Conservation (phyloP, 2,113 vertebrate genomes). For the Melanocharis versteri region DNA sequence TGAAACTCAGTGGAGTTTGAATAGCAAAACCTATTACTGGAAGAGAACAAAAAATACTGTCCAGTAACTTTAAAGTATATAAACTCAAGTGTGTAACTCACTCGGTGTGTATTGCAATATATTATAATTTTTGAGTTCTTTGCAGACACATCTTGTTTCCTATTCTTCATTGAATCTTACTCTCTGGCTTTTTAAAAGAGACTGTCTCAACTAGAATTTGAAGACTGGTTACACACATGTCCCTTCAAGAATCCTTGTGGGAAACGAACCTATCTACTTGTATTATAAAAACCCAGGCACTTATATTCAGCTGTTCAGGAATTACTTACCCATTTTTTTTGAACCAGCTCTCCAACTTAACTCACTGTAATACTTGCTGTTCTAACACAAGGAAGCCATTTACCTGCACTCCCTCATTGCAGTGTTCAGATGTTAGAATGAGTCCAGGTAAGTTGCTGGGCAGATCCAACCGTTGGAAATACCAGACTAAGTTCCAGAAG, state of each 20-base stretch:
- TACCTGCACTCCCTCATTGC: constrained; percentile 92
- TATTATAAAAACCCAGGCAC: neutral
- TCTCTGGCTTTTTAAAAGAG: neutral
- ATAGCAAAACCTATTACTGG: neutral
- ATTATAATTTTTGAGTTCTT: neutral
- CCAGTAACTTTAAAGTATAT: neutral
- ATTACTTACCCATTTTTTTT: neutral
- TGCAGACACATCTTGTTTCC: neutral
- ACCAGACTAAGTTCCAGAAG: constrained; percentile 99
- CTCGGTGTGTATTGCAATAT: neutral
- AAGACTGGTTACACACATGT: neutral
- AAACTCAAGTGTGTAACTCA: neutral
- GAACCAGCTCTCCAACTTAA: neutral
- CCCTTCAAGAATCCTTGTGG: neutral
- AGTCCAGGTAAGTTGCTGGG: constrained; percentile 92
- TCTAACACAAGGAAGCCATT: neutral
- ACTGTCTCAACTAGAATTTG: neutral
- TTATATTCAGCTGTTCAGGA: neutral
- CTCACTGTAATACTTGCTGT: neutral
- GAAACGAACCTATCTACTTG: neutral
- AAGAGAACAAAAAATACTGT: neutral
- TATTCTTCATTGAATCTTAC: neutral
- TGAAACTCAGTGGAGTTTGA: neutral
- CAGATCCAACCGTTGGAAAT: constrained; percentile 91
- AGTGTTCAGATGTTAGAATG: constrained; percentile 94